A percentile compares a stretch with the other conserved stretches of the same genome.
These are phyloP conservation scores for Micronycteris hirsuta DNA, from an alignment of 2,113 vertebrate species.

Conservation along the genomic window DNA sequence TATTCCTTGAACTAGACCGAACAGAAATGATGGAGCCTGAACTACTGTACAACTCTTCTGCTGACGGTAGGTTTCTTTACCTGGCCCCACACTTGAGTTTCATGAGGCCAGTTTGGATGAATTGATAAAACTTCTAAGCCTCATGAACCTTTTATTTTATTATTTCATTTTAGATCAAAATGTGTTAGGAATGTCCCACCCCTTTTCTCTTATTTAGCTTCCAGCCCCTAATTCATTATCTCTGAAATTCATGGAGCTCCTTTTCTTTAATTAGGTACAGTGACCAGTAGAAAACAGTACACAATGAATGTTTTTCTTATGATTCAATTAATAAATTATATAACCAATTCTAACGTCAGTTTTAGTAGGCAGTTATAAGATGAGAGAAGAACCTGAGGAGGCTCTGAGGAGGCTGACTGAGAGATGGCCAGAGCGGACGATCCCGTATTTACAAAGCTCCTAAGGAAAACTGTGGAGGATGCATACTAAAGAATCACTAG, in stretches of 20 bases:
- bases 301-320: not conserved
- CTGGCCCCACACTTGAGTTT: not conserved
- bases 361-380: not conserved
- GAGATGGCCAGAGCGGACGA: not conserved
- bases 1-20: not conserved
- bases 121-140: not conserved
- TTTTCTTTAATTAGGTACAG: not conserved
- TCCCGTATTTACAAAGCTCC: not conserved
- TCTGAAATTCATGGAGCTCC: not conserved
- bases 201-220: not conserved
- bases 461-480: not conserved
- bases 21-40: not conserved
- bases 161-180: constrained; percentile 14
- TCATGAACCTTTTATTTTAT: not conserved
- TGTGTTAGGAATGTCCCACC: not conserved
- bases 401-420: not conserved
- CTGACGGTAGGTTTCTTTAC: not conserved
- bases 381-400: not conserved
- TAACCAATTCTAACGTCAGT: not conserved
- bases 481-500: not conserved
- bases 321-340: not conserved
- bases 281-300: not conserved
- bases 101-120: not conserved
- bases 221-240: not conserved
- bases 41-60: not conserved